phyloP scores from a whole-genome alignment of 2,113 vertebrate genomes.

The Apodemus sylvaticus region DNA sequence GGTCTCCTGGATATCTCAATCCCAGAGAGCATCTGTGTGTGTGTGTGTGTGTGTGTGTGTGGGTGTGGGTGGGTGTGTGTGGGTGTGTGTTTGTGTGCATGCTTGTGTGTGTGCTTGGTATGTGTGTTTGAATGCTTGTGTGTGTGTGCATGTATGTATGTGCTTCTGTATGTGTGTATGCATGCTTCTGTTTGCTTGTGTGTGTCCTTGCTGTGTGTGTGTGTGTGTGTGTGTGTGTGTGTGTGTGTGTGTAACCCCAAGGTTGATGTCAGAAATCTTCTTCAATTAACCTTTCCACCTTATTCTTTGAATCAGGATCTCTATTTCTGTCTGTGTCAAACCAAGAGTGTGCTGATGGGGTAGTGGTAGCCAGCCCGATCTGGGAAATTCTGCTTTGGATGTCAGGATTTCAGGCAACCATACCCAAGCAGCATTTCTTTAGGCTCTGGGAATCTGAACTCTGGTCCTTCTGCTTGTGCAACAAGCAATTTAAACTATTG shows the following conservation, averaged over 20 bases:
- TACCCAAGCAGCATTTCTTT: not conserved
- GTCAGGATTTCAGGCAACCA: not conserved
- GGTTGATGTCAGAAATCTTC: not conserved
- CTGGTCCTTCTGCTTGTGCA: not conserved
- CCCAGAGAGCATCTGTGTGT: not conserved
- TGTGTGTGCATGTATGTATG: too few species aligned
- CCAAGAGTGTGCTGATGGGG: not conserved
- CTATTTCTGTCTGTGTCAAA: not conserved
- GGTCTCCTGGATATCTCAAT: not conserved
- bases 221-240: too few species aligned
- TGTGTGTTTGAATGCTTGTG: too few species aligned
- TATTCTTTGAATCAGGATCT: not conserved
- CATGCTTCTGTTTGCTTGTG: accelerated
- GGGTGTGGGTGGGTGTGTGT: too few species aligned
- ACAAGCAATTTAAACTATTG: not conserved
- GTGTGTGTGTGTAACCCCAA: not conserved
- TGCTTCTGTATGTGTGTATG: too few species aligned
- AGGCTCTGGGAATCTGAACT: not conserved
- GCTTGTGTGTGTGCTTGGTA: too few species aligned
- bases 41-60: not conserved
- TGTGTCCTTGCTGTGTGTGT: not conserved
- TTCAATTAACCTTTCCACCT: too few species aligned
- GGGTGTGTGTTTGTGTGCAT: not conserved
- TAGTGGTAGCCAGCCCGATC: not conserved
- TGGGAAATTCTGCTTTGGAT: not conserved